Evolutionary conservation across 2,888 invertebrate species (phyloP), one percentile per base, ranked within the genome.

Genomic region (Timema podura): DNA sequence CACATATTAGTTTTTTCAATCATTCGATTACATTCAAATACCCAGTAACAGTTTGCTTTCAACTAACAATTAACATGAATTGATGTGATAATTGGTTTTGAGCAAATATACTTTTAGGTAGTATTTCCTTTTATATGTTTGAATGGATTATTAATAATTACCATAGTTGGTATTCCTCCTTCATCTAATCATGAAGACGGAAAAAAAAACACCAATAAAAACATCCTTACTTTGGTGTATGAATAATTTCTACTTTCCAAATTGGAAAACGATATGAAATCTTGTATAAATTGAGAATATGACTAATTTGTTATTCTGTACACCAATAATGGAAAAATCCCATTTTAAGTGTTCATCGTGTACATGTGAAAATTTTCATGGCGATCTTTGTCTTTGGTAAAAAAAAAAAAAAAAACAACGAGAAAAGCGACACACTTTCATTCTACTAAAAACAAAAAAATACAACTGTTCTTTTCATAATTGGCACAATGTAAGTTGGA

Each of bases 81-180:
- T 69, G 67, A 69, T 72, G 68, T 70, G 68, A 46, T 68, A 71
- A 61, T 70, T 70, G 61, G 68, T 72, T 59, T 72, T 72, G 72
- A 72, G 72, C 72, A 72, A 72, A 68, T 72, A 66, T 70, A 72
- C 48, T 68, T 71, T 70, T 69, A 67, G 45, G 69, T 69, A 65
- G 49, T 66, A 54, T 57, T 70, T 68, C 48, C 47, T 67, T 64
- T 54, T 54, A 44, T 54, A 68, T 72, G 65, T 68, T 30, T 30
- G 30, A 30, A 30, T 30, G 30, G 30, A 30, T 30, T 30, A 30
- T 30, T 30, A 30, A 30, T 30, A 30, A 3, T 30, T 3, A 30
- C 30, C 30, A 30, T 30, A 30, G 30, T 30, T 30, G 1, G 30
- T 30, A 30, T 30, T 30, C 30, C 30, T 30, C 30, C 61, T 48